Percentiles rank a stretch among this genome's conserved stretches.
phyloP scores from a whole-genome alignment of 1,140 invertebrate genomes.

The Scaptomyza graminum region DNA sequence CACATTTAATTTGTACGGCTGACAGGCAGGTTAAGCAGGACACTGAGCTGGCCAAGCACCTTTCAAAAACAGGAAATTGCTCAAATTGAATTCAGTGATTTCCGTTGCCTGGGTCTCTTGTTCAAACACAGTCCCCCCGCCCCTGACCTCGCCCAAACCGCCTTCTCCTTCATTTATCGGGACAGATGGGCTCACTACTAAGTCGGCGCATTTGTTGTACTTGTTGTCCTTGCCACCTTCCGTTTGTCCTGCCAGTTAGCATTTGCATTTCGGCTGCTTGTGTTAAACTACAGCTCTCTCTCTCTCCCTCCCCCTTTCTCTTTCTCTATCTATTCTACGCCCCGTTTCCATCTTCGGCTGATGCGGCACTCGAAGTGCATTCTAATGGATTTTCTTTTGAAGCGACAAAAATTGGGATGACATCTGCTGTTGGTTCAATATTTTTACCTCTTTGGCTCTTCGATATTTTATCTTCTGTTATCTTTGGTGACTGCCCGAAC shows the following conservation, averaged over 20 bases:
- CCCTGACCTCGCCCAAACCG: too few relatives aligned
- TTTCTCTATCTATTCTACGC: too few relatives aligned
- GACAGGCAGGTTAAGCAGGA: background rate
- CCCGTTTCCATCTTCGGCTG: background rate
- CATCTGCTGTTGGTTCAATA: background rate
- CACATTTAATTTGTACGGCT: slow-evolving; percentile 38
- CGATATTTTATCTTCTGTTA: background rate
- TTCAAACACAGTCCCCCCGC: background rate
- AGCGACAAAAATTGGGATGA: slow-evolving; percentile 19
- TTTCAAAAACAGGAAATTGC: slow-evolving; percentile 74
- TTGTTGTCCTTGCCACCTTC: background rate
- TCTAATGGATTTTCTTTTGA: slow-evolving; percentile 61
- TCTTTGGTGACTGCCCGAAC: background rate
- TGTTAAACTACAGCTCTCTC: background rate
- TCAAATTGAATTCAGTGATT: slow-evolving; percentile 77
- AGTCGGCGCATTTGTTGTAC: slow-evolving; percentile 1
- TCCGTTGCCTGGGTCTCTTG: slow-evolving; percentile 37
- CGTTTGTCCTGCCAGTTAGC: background rate
- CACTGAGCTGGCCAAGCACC: slow-evolving; percentile 34
- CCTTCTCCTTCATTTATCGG: background rate
- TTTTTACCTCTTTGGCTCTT: background rate
- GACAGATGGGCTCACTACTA: slow-evolving; percentile 14
- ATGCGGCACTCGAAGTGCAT: slow-evolving; percentile 56
- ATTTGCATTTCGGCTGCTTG: slow-evolving; percentile 5
- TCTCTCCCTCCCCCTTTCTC: too few relatives aligned